These are phyloP conservation scores for Agonopterix heracliana DNA, from an alignment of 2,888 invertebrate species.

Conservation along the genomic window DNA sequence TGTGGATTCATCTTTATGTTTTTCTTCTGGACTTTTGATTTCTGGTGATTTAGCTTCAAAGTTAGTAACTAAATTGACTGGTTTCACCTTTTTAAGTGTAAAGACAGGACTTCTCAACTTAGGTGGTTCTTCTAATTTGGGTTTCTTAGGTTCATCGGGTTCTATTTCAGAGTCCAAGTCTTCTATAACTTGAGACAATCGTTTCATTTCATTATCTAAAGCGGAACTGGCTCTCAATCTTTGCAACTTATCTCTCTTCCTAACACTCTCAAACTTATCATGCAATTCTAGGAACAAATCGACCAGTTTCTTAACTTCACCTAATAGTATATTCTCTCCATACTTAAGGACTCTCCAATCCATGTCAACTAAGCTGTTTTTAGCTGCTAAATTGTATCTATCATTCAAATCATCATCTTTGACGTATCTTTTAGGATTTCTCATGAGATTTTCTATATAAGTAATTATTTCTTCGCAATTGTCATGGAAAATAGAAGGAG, in stretches of 20 bases:
- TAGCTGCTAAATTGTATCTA: slow-evolving; percentile 56
- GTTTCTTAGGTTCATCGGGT: slow-evolving; percentile 19
- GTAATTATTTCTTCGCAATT: slow-evolving; percentile 62
- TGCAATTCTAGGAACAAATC: slow-evolving; percentile 47
- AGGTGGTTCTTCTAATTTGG: slow-evolving; percentile 29
- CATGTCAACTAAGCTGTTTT: slow-evolving; percentile 62
- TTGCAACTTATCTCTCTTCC: slow-evolving; percentile 38
- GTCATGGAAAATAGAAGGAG: slow-evolving; percentile 63
- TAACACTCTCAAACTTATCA: slow-evolving; percentile 42
- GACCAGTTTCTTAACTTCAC: slow-evolving; percentile 58
- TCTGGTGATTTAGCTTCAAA: slow-evolving; percentile 28
- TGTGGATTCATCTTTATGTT: slow-evolving; percentile 40
- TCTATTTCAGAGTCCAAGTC: slow-evolving; percentile 52
- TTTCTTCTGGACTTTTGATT: slow-evolving; percentile 33
- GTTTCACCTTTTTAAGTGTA: slow-evolving; percentile 56
- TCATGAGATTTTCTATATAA: slow-evolving; percentile 56
- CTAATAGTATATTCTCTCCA: slow-evolving; percentile 65
- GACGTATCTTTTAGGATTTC: slow-evolving; percentile 28
- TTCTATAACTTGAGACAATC: slow-evolving; percentile 61
- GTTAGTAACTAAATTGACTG: slow-evolving; percentile 40
- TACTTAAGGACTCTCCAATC: slow-evolving; percentile 69
- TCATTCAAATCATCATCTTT: slow-evolving; percentile 50
- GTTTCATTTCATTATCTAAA: slow-evolving; percentile 64
- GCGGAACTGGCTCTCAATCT: slow-evolving; percentile 49
- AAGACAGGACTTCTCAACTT: slow-evolving; percentile 55